Conservation (phyloP, 2,888 invertebrate genomes). For the Gymnoscelis rufifasciata region DNA sequence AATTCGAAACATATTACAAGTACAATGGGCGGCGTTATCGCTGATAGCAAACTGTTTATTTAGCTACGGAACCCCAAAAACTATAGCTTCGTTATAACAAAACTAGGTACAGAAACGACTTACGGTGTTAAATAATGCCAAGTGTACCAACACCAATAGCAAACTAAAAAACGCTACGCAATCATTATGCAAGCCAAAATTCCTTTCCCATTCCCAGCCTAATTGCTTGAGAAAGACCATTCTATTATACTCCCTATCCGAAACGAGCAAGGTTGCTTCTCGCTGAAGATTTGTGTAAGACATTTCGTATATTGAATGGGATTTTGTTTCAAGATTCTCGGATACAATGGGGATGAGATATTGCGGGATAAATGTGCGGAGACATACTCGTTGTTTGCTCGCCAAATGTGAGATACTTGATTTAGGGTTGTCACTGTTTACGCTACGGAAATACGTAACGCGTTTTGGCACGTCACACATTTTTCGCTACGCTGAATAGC, state of each 20-base stretch:
- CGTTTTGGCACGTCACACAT: too few relatives aligned
- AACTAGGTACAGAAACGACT: too few relatives aligned
- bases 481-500: too few relatives aligned
- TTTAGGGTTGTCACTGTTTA: not conserved
- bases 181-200: conserved; percentile 22
- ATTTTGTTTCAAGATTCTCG: conserved; percentile 45
- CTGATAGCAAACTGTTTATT: too few relatives aligned
- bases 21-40: too few relatives aligned
- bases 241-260: conserved; percentile 16
- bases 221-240: conserved; percentile 9
- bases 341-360: conserved; percentile 48
- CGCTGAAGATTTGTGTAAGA: conserved; percentile 25
- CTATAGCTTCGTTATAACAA: too few relatives aligned
- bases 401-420: conserved; percentile 38
- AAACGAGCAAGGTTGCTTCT: conserved; percentile 24
- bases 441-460: too few relatives aligned
- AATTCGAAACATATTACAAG: too few relatives aligned
- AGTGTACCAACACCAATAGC: conserved; percentile 7
- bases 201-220: conserved; percentile 14
- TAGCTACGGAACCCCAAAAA: too few relatives aligned
- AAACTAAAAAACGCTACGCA: conserved; percentile 18
- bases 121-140: too few relatives aligned
- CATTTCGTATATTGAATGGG: conserved; percentile 36
- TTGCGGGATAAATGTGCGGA: conserved; percentile 48
- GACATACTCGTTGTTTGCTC: conserved; percentile 46